Evolutionary conservation across 2,888 invertebrate species (phyloP).

Genomic region (Leucophora obtusa): DNA sequence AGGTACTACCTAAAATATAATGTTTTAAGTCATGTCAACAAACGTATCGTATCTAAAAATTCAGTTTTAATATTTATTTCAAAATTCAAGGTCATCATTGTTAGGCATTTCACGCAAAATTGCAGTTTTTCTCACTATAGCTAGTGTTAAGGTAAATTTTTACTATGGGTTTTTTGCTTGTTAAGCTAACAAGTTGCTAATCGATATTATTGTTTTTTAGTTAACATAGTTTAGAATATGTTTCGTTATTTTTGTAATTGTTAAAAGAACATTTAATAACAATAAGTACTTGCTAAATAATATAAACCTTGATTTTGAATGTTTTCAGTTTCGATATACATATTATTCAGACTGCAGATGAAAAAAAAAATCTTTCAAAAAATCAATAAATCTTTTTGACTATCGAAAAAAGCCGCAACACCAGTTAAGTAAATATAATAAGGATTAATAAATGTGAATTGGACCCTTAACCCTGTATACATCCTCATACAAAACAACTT

Average conservation of each 20-base stretch:
- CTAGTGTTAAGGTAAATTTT: background rate
- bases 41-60: background rate
- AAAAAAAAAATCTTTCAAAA: too few species aligned
- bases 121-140: conserved; percentile 26
- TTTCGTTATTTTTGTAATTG: background rate
- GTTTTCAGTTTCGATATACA: too few species aligned
- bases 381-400: too few species aligned
- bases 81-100: conserved; percentile 48
- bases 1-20: conserved; percentile 9
- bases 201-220: background rate
- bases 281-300: conserved; percentile 26
- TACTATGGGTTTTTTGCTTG: conserved; percentile 14
- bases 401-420: too few species aligned
- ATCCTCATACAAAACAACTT: too few species aligned
- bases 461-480: too few species aligned
- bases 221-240: background rate
- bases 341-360: too few species aligned
- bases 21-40: background rate
- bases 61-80: background rate
- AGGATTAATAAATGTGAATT: too few species aligned
- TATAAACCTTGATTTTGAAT: conserved; percentile 44
- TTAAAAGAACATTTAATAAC: background rate
- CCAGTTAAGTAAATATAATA: too few species aligned
- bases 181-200: conserved; percentile 24
- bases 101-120: conserved; percentile 46